Percentiles rank a stretch among this genome's conserved stretches.
phyloP scores from a whole-genome alignment of 1,140 invertebrate species.

The Ostrea denselamellosa region DNA sequence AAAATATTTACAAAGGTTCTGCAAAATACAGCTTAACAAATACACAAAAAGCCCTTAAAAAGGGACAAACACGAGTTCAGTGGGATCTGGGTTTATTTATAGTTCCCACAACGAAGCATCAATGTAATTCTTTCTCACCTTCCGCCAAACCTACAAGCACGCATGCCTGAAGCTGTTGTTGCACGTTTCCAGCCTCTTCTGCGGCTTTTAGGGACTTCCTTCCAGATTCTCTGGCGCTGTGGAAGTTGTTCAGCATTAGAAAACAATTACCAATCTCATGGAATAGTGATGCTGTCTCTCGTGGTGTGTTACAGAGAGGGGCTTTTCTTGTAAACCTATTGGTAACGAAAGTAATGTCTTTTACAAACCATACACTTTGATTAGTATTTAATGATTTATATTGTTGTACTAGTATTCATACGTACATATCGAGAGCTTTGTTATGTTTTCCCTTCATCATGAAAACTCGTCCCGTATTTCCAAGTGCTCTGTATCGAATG shows the following conservation, averaged over 20 bases:
- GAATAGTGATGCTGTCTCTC: slow-evolving; percentile 75
- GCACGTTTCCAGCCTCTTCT: slow-evolving; percentile 67
- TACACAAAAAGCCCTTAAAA: too few species aligned
- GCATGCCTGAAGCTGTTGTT: slow-evolving; percentile 75
- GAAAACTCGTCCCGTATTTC: slow-evolving; percentile 75
- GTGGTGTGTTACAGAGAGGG: slow-evolving; percentile 64
- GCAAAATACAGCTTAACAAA: too few species aligned
- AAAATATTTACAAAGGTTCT: not conserved
- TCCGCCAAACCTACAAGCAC: slow-evolving; percentile 75
- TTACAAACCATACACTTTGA: not conserved
- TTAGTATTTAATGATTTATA: not conserved
- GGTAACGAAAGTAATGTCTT: not conserved
- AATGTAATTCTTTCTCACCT: slow-evolving; percentile 53
- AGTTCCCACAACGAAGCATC: too few species aligned
- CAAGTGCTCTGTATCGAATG: slow-evolving; percentile 72
- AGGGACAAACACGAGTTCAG: too few species aligned
- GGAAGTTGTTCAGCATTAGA: slow-evolving; percentile 71
- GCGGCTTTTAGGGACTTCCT: slow-evolving; percentile 72
- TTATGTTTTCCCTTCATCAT: slow-evolving; percentile 74
- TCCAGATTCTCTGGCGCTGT: slow-evolving; percentile 73
- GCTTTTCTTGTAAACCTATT: slow-evolving; percentile 72
- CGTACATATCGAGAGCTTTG: slow-evolving; percentile 75
- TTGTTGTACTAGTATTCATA: not conserved
- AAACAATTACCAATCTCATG: slow-evolving; percentile 79
- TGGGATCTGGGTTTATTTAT: too few species aligned